These are phyloP conservation scores for Notocelia uddmanniana DNA, from an alignment of 2,888 invertebrate species.

Conservation along the genomic window DNA sequence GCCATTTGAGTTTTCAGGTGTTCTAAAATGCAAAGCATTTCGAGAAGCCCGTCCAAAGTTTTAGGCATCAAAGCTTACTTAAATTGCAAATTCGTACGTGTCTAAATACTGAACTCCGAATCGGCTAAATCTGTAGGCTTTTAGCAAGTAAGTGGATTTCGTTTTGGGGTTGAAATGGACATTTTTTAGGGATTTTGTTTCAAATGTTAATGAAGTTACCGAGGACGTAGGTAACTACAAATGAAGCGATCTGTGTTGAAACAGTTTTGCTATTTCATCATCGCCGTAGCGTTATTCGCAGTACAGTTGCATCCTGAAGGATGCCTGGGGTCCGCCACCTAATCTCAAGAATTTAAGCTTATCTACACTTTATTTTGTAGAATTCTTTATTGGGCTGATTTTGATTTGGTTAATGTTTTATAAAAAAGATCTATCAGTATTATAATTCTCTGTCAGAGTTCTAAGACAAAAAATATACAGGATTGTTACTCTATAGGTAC, in stretches of 20 bases:
- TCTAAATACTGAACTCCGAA: constrained; percentile 14
- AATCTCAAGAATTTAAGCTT: no score
- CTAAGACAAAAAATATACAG: no score
- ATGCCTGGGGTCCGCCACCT: no score
- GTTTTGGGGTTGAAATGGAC: neutral
- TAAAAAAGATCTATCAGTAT: no score
- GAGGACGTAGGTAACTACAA: neutral
- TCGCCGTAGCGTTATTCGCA: no score
- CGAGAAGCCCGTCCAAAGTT: constrained; percentile 17
- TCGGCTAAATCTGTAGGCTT: neutral
- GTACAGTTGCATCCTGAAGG: no score
- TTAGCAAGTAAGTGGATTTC: neutral
- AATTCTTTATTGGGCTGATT: neutral
- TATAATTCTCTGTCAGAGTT: no score
- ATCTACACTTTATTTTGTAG: neutral
- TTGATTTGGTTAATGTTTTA: neutral
- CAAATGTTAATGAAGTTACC: neutral
- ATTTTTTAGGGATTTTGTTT: neutral
- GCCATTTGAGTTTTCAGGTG: constrained; percentile 24
- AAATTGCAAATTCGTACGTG: constrained; percentile 31
- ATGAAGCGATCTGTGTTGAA: neutral
- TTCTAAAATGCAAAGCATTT: constrained; percentile 38
- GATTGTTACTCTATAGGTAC: no score
- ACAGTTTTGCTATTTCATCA: neutral
- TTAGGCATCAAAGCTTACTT: neutral